Conservation (phyloP, 92 coral and sea anemone species). For the Epizoanthus rinbou region DNA sequence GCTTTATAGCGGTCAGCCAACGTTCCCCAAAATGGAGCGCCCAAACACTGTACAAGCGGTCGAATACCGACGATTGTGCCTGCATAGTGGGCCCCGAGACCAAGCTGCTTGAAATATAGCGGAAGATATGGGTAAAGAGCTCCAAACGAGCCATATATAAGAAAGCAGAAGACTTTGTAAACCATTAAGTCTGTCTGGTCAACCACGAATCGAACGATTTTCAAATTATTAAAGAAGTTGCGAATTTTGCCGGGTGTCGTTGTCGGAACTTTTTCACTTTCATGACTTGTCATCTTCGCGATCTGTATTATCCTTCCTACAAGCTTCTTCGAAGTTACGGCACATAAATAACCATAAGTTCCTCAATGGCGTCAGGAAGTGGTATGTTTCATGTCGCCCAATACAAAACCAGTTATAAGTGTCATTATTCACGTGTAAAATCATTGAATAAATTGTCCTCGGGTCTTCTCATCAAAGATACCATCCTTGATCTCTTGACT, state of each 20-base stretch:
- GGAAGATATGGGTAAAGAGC: slow-evolving; percentile 80
- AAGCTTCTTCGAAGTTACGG: too few species aligned
- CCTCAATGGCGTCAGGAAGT: neutral
- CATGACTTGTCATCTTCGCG: neutral
- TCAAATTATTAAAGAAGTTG: neutral
- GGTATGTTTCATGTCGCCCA: neutral
- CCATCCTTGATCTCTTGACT: neutral
- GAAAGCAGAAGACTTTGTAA: slow-evolving; percentile 87
- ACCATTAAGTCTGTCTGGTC: slow-evolving; percentile 52
- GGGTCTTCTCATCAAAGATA: neutral
- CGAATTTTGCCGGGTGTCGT: neutral
- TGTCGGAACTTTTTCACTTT: neutral
- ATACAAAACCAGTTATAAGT: neutral
- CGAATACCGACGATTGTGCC: slow-evolving; percentile 86
- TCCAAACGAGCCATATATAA: slow-evolving; percentile 86
- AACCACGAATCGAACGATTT: neutral
- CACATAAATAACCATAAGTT: neutral
- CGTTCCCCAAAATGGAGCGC: slow-evolving; percentile 86
- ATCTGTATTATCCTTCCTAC: neutral
- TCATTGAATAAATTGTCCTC: neutral
- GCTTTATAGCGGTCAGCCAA: slow-evolving; percentile 81
- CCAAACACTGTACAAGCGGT: slow-evolving; percentile 85
- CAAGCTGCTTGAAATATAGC: slow-evolving; percentile 86
- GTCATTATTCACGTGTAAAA: neutral
- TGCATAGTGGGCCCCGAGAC: slow-evolving; percentile 67